Evolutionary conservation across 2,797 vertebrate genomes (phyloP).

Genomic region (Sebastes oblongus): DNA sequence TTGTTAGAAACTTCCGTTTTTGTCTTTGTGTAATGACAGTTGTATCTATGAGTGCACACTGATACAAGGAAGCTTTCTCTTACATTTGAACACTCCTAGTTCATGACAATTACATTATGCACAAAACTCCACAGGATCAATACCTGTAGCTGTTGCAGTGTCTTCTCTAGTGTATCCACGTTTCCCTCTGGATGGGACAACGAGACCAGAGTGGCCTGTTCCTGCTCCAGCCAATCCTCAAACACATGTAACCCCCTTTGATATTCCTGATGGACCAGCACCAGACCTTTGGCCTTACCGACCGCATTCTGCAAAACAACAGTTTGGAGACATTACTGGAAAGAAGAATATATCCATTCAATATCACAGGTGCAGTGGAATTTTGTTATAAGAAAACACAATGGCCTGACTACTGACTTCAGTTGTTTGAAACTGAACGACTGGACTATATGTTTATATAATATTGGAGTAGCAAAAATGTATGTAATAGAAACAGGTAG

Average conservation of each 20-base stretch:
- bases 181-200: conserved; percentile 88
- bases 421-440: neutral
- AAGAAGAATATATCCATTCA: neutral
- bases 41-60: neutral
- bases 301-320: conserved; percentile 85
- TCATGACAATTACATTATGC: neutral
- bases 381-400: neutral
- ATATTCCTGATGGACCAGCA: conserved; percentile 92
- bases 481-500: too few species aligned
- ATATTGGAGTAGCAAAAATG: neutral
- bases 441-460: neutral
- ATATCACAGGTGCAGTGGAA: neutral
- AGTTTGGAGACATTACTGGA: neutral
- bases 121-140: neutral
- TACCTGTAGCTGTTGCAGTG: conserved; percentile 90
- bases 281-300: conserved; percentile 87
- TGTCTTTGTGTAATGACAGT: neutral
- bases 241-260: conserved; percentile 91
- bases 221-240: conserved; percentile 93
- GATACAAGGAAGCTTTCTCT: neutral
- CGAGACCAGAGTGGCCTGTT: conserved; percentile 87
- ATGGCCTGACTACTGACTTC: neutral
- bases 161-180: conserved; percentile 85
- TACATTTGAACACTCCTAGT: neutral
- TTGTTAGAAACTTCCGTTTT: neutral